These are phyloP conservation scores for Struthidea cinerea DNA, from an alignment of 2,113 vertebrate genomes.

Conservation along the genomic window DNA sequence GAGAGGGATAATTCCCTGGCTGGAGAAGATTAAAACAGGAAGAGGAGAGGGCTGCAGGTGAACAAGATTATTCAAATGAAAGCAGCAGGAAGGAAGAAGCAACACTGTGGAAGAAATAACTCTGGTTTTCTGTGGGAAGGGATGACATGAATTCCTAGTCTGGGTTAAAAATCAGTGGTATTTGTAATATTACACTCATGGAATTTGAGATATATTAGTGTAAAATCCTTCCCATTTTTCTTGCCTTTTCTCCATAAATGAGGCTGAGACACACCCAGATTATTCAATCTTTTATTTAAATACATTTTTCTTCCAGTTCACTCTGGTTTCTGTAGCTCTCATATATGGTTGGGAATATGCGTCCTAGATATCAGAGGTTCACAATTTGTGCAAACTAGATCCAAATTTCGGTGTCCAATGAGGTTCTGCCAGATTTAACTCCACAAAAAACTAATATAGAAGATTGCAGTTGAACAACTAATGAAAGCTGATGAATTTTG, in stretches of 20 bases:
- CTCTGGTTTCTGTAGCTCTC: background rate
- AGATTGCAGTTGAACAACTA: background rate
- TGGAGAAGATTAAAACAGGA: background rate
- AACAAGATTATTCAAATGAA: background rate
- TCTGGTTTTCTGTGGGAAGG: background rate
- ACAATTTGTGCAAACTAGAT: accelerated
- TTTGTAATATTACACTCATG: background rate
- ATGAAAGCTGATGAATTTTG: background rate
- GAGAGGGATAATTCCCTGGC: background rate
- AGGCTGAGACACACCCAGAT: background rate
- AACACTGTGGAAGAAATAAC: background rate
- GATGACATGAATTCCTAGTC: background rate
- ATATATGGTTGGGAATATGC: background rate
- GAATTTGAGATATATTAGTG: background rate
- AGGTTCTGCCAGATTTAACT: background rate
- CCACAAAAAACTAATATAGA: background rate
- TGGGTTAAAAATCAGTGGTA: background rate
- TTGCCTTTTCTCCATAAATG: background rate
- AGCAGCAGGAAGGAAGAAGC: background rate
- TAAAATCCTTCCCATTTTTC: background rate
- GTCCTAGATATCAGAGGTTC: background rate
- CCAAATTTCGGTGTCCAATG: background rate
- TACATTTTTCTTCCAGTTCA: background rate
- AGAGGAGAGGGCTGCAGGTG: background rate
- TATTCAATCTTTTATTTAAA: background rate